phyloP scores from a whole-genome alignment of 2,113 vertebrate genomes.

The Tiliqua scincoides region DNA sequence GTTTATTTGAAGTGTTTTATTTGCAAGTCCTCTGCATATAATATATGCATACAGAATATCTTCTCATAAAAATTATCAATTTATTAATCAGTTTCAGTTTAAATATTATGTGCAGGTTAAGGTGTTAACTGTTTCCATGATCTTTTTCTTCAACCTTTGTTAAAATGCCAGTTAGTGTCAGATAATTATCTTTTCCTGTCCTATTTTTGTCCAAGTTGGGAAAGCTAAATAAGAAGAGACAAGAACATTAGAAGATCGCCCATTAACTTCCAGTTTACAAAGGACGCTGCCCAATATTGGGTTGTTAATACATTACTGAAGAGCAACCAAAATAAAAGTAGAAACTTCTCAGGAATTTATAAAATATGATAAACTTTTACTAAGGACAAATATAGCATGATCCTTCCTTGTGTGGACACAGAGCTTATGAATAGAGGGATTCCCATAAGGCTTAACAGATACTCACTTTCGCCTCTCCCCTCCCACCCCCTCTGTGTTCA shows the following conservation, averaged over 20 bases:
- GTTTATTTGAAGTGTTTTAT: constrained; percentile 78
- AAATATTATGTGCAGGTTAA: constrained; percentile 53
- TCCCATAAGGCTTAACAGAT: background rate
- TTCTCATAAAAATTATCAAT: constrained; percentile 76
- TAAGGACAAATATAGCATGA: background rate
- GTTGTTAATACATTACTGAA: background rate
- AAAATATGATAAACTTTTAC: background rate
- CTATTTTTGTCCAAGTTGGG: constrained; percentile 93
- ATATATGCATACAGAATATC: constrained; percentile 69
- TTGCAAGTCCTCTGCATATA: constrained; percentile 71
- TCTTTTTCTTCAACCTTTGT: constrained; percentile 53
- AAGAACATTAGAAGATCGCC: constrained; percentile 31
- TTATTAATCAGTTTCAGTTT: constrained; percentile 71
- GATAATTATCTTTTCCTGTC: constrained; percentile 49
- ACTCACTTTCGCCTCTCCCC: background rate
- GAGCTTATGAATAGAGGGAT: background rate
- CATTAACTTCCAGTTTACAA: background rate
- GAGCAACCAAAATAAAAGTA: background rate
- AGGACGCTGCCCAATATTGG: background rate
- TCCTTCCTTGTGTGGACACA: background rate
- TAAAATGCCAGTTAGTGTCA: constrained; percentile 41
- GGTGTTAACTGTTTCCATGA: constrained; percentile 56
- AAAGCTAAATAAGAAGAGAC: constrained; percentile 81
- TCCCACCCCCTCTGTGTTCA: background rate
- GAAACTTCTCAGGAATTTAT: background rate